These are phyloP conservation scores for Drosophila putrida DNA, from an alignment of 2,888 invertebrate genomes.

Conservation along the genomic window DNA sequence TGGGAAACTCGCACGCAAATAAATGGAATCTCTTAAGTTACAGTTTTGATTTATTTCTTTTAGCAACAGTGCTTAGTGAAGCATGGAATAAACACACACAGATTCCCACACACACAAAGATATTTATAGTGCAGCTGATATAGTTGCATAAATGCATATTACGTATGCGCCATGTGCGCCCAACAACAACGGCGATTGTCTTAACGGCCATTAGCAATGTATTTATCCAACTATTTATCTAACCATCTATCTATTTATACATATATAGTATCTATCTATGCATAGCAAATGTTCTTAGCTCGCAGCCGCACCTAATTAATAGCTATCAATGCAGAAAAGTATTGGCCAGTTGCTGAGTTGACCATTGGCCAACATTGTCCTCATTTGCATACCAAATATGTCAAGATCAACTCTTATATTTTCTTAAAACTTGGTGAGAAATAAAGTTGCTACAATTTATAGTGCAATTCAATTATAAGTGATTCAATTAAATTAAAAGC, in stretches of 20 bases:
- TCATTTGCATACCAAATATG: conserved; percentile 67
- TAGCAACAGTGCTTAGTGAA: conserved; percentile 41
- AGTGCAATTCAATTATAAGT: conserved; percentile 16
- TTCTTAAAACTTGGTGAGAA: conserved; percentile 4
- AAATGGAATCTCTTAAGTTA: conserved; percentile 34
- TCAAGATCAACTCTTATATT: conserved; percentile 50
- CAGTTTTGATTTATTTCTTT: conserved; percentile 54
- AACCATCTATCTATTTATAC: conserved; percentile 1
- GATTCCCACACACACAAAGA: conserved; percentile 4
- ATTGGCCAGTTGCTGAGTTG: conserved; percentile 17
- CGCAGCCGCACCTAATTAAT: conserved; percentile 27
- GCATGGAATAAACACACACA: conserved; percentile 24
- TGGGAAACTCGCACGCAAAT: conserved; percentile 48
- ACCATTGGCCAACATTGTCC: conserved; percentile 4
- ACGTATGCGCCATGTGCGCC: conserved; percentile 55
- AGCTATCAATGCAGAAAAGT: conserved; percentile 26
- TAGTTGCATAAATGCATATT: conserved; percentile 49
- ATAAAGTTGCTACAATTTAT: conserved; percentile 5
- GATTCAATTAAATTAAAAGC: neutral
- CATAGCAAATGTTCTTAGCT: conserved; percentile 3
- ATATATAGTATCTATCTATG: conserved; percentile 1
- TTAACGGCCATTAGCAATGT: neutral
- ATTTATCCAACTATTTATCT: conserved; percentile 2
- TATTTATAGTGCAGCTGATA: conserved; percentile 20
- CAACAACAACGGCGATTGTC: conserved; percentile 12